phyloP scores from a whole-genome alignment of 2,797 vertebrate species.

The Argya squamiceps region DNA sequence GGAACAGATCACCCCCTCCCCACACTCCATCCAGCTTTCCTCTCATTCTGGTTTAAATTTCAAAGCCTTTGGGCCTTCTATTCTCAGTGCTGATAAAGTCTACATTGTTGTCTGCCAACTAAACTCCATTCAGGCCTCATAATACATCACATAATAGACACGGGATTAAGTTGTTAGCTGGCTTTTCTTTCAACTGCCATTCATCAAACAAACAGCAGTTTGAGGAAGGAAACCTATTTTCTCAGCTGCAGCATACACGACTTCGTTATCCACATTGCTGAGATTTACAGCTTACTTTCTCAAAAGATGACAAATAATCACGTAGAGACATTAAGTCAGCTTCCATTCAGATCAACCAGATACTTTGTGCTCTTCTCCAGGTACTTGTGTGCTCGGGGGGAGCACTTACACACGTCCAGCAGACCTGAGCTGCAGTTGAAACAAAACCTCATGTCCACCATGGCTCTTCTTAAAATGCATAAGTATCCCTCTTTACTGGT shows the following conservation, averaged over 20 bases:
- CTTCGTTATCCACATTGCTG: neutral
- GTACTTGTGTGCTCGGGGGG: neutral
- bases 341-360: neutral
- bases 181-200: conserved; percentile 39
- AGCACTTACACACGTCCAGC: fast-evolving
- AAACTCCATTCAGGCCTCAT: conserved; percentile 48
- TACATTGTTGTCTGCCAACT: conserved; percentile 45
- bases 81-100: conserved; percentile 54
- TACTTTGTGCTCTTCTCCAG: neutral
- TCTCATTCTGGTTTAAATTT: conserved; percentile 7
- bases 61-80: conserved; percentile 50
- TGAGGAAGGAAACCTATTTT: conserved; percentile 43
- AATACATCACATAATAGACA: conserved; percentile 55
- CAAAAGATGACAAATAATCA: conserved; percentile 16
- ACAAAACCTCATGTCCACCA: neutral
- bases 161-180: conserved; percentile 58
- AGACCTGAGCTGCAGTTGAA: neutral
- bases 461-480: fast-evolving
- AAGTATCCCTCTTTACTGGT: neutral
- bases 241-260: neutral
- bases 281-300: neutral
- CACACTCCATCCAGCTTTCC: neutral
- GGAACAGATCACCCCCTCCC: neutral
- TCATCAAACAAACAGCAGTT: conserved; percentile 51
- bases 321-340: neutral